Evolutionary conservation across 2,888 invertebrate genomes (phyloP), one percentile per base, ranked within the genome.

Genomic region (Habroteleia sp.): DNA sequence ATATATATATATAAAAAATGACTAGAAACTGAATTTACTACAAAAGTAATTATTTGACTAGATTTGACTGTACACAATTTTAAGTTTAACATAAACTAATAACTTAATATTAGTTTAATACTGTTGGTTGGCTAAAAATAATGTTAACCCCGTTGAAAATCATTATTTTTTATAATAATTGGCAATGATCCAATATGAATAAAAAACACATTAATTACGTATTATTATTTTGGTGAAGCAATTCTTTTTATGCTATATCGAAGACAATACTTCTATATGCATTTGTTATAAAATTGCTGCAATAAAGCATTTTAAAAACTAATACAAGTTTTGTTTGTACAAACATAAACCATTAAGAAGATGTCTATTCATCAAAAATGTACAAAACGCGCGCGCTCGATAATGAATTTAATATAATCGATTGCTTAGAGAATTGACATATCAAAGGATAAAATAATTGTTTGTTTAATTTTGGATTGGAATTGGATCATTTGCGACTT

Each of bases 1-100:
- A n/a, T n/a, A n/a, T n/a, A n/a, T n/a, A n/a, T n/a, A n/a, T n/a
- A 33, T 56, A 56, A 25, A 60, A 60, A 60, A 60, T 35, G 46
- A 60, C 60, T 58, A 58, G 37, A 58, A 56, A 58, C 42, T 44
- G 31, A 58, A 23, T 58, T 44, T 23, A n/a, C 33, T 31, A 60
- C 60, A 46, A 44, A 37, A 16, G 25, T 39, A 39, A 14, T 35
- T 8, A 33, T 23, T 25, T 16, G 35, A 46, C 16, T 60, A 46
- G 23, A 46, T 39, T 39, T n/a, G n/a, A n/a, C n/a, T n/a, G 17
- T 37, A 62, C 37, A 62, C 8, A 62, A 62, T 27, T 62, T 48
- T 1, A 29, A 62, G 11, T 16, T 42, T 14, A 48, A 37, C 23
- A 11, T 27, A 31, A 60, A 33, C 10, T 33, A 5, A 5, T 33